Base-by-base conservation (phyloP, 2,113 vertebrate species). In the Mirza zaza region DNA sequence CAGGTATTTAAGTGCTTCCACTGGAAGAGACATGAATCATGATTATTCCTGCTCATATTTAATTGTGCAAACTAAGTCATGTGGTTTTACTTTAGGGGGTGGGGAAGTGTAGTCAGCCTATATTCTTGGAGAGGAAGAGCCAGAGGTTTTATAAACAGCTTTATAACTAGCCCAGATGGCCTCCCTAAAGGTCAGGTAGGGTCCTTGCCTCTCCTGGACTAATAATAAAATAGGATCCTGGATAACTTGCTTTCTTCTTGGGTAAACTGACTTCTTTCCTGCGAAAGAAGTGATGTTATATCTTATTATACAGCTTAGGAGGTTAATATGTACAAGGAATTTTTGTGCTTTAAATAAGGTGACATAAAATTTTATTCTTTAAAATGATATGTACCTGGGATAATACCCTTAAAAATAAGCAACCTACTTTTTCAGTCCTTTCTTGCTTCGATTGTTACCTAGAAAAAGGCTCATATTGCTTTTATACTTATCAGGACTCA, bases 331-430 rank as follows among this genome's bases (percentile, higher is more conserved):
- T 34, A 55, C n/a, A 65, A 95, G 34, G 12, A 87, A 65, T 91
- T 67, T 79, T 11, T 45, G 9, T 63, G 17, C 34, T 83, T 96
- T 76, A 13, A 59, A 57, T 63, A 91, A 77, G 25, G 27, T 48
- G 82, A 75, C 12, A 48, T 42, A 87, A 32, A 93, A 95, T 76
- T 84, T 91, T 88, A 84, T 85, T 91, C 17, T 76, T 68, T 88
- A 80, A 52, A 81, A 73, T 87, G 18, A 79, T 75, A 39, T 36
- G 0, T 76, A 45, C n/a, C 14, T 76, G 20, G 32, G n/a, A 42
- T 82, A 55, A 48, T 77, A 32, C 32, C 14, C 12, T 86, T 90
- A 80, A 85, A 83, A 89, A 21, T 27, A 67, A 80, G 10, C 8
- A 71, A 36, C 1, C 1, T 92, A 59, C 50, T 70, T 90, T 80